phyloP scores from a whole-genome alignment of 2,888 invertebrate species.

The Diaprepes abbreviatus region DNA sequence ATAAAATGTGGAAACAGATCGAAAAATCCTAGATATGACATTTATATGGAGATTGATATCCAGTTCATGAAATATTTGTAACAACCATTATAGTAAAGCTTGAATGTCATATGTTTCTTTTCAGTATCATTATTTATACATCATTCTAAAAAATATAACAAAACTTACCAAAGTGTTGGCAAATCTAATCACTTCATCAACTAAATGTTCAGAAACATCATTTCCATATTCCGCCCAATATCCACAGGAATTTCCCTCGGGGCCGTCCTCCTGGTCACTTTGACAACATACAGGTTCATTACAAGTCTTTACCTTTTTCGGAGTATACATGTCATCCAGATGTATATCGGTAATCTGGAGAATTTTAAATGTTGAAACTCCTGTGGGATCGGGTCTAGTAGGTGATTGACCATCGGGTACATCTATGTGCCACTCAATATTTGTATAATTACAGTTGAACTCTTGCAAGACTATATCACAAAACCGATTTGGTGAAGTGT shows the following conservation, averaged over 20 bases:
- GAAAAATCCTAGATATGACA: too few species aligned
- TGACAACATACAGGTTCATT: constrained; percentile 86
- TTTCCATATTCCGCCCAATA: constrained; percentile 85
- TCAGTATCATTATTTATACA: too few species aligned
- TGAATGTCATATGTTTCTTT: too few species aligned
- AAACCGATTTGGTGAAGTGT: constrained; percentile 69
- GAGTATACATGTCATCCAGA: constrained; percentile 81
- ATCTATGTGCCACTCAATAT: constrained; percentile 51
- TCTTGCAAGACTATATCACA: constrained; percentile 73
- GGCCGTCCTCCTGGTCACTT: constrained; percentile 68
- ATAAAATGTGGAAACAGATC: too few species aligned
- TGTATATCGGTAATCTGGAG: constrained; percentile 85
- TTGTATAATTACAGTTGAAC: constrained; percentile 27
- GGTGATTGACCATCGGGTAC: constrained; percentile 46
- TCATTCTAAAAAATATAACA: too few species aligned
- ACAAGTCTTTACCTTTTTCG: constrained; percentile 77
- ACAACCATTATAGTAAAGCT: too few species aligned
- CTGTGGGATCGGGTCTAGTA: constrained; percentile 28
- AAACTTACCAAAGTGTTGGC: constrained; percentile 62
- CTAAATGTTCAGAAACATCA: constrained; percentile 78
- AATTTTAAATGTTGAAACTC: constrained; percentile 62
- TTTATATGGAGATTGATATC: too few species aligned
- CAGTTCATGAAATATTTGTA: too few species aligned
- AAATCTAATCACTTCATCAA: constrained; percentile 72
- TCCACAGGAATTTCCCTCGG: constrained; percentile 72